Percentiles rank a stretch among this genome's conserved stretches.
Evolutionary conservation across 2,888 invertebrate species (phyloP).

Genomic region (Oasisia sp.): DNA sequence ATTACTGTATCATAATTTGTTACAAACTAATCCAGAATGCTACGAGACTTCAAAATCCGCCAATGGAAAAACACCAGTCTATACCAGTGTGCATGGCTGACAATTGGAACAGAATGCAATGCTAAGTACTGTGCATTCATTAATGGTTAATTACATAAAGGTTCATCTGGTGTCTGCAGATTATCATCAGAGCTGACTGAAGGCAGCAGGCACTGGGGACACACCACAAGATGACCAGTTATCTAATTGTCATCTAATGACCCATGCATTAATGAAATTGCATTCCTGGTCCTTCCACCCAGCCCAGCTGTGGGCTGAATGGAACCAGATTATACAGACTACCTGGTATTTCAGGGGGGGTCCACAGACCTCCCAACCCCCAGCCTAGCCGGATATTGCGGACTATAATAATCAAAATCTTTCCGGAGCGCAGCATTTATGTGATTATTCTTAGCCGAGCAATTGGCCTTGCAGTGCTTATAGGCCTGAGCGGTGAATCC

Average conservation of each 20-base stretch:
- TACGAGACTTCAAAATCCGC: background rate
- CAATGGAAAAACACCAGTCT: background rate
- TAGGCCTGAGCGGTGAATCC: background rate
- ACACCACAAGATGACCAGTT: background rate
- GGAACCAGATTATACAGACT: background rate
- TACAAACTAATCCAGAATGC: background rate
- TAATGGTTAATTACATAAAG: background rate
- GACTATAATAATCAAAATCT: background rate
- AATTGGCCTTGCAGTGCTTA: background rate
- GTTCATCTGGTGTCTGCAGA: background rate
- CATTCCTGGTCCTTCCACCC: background rate
- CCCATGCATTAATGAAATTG: constrained; percentile 12
- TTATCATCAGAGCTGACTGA: background rate
- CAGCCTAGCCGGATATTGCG: background rate
- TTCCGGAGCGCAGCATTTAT: background rate
- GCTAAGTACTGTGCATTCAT: background rate
- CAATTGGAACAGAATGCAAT: background rate
- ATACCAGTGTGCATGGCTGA: background rate
- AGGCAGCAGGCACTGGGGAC: background rate
- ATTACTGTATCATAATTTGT: background rate
- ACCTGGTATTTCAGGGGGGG: too few species aligned
- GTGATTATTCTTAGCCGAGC: background rate
- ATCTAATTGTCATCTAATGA: constrained; percentile 17
- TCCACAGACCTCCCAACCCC: background rate
- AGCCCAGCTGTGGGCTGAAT: background rate